Evolutionary conservation across 2,113 vertebrate genomes (phyloP), one percentile per base, ranked within the genome.

Genomic region (Parus major): DNA sequence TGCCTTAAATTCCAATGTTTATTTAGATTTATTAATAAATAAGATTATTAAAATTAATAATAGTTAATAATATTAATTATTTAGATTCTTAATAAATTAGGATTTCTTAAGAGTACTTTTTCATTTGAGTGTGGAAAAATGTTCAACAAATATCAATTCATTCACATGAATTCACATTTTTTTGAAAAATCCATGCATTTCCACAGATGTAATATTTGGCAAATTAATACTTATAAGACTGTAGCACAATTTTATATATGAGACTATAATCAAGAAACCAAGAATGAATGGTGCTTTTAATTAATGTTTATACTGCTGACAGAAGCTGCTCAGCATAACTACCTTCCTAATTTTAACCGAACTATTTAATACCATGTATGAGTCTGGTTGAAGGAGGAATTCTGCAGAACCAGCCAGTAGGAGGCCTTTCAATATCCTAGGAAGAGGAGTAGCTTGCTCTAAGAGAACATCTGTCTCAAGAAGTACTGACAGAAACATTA

Each of bases 401-500:
- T 79, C 23, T 59, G 27, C 33, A 44, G n/a, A 75, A 28, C 8
- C 31, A 86, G 25, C 16, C 56, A n/a, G 41, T 39, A 41, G 33
- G 19, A 55, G 50, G 47, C 29, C 31, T 68, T 89, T 86, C n/a
- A 80, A 31, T 61, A 68, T 15, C 31, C 12, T 42, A 33, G 31
- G 12, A 90, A 68, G 41, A 71, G 53, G 20, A 75, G 15, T 52
- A 46, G 12, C 41, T 87, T 52, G 35, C 25, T 31, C n/a, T 71
- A 70, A 47, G 6, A 63, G 42, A 59, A 68, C 11, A 56, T 8
- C 15, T 70, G 7, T 41, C 68, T 97, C 71, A 80, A 90, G 86
- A 95, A 86, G 29, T 64, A 94, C 91, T 90, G 83, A 93, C 82
- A 95, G 94, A 96, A 96, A 88, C 75, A 92, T 90, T 91, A 94